These are phyloP conservation scores for Hyppa rectilinea DNA, from an alignment of 2,888 invertebrate genomes.

Conservation along the genomic window DNA sequence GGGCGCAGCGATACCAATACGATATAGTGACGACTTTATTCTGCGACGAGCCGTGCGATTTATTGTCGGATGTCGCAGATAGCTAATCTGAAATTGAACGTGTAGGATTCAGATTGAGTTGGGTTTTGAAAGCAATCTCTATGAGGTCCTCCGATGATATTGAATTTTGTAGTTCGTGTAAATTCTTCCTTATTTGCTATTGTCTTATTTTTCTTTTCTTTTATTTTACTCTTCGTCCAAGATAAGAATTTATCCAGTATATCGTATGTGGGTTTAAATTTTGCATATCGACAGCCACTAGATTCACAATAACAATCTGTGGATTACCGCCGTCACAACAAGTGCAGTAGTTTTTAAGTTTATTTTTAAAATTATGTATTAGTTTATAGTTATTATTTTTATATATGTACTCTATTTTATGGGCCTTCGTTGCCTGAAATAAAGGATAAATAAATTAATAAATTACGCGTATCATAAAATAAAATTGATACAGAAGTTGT, in stretches of 20 bases:
- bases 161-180: conserved; percentile 24
- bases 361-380: too few species aligned
- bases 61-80: conserved; percentile 70
- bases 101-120: conserved; percentile 59
- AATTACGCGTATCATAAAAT: not conserved
- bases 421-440: too few species aligned
- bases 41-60: conserved; percentile 78
- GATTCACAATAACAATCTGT: not conserved
- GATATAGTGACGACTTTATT: conserved; percentile 87
- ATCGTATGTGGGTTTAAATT: not conserved
- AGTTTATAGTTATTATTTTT: too few species aligned
- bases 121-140: conserved; percentile 55
- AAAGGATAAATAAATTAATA: too few species aligned
- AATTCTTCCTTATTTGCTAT: conserved; percentile 34
- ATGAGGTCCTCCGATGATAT: conserved; percentile 27
- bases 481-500: conserved; percentile 5
- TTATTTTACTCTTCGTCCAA: not conserved
- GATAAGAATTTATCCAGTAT: not conserved
- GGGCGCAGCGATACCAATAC: conserved; percentile 76
- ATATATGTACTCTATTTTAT: too few species aligned
- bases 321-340: too few species aligned
- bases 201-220: not conserved
- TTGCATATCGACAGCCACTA: conserved; percentile 6
- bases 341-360: too few species aligned
- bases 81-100: conserved; percentile 68